Percentiles rank a stretch among this genome's conserved stretches.
These are phyloP conservation scores for Xiphorhynchus erythropygius DNA, from an alignment of 2,797 vertebrate species.

Conservation along the genomic window DNA sequence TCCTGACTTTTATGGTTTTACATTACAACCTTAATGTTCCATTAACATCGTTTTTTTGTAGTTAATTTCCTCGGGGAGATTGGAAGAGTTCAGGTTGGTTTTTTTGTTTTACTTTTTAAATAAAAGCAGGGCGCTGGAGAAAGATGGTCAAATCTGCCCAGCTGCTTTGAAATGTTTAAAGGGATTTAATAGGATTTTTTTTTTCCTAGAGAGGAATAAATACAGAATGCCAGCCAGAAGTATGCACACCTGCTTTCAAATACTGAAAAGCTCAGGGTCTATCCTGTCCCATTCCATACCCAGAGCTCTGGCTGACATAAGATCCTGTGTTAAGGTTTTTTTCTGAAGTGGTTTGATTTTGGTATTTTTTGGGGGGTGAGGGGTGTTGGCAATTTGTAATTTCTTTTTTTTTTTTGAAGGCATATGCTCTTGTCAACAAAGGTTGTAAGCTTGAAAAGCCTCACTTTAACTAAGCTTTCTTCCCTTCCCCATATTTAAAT, in stretches of 20 bases:
- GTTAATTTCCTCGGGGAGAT: constrained; percentile 60
- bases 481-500: neutral
- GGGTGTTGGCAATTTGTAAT: neutral
- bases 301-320: neutral
- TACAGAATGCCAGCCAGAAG: constrained; percentile 12
- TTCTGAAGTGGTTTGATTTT: neutral
- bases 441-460: neutral
- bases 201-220: neutral
- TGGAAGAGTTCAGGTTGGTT: neutral
- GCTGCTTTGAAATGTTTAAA: neutral
- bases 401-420: neutral
- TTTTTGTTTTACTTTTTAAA: neutral
- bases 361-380: no score
- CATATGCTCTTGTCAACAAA: neutral
- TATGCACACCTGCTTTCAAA: constrained; percentile 1
- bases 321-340: neutral
- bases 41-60: constrained; percentile 59
- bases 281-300: neutral
- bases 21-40: constrained; percentile 59
- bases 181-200: neutral
- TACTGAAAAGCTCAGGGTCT: neutral
- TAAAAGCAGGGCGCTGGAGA: neutral
- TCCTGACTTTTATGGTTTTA: constrained; percentile 65
- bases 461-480: neutral
- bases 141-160: neutral